Base-by-base conservation (phyloP, 2,113 vertebrate species). In the Theristicus caerulescens region DNA sequence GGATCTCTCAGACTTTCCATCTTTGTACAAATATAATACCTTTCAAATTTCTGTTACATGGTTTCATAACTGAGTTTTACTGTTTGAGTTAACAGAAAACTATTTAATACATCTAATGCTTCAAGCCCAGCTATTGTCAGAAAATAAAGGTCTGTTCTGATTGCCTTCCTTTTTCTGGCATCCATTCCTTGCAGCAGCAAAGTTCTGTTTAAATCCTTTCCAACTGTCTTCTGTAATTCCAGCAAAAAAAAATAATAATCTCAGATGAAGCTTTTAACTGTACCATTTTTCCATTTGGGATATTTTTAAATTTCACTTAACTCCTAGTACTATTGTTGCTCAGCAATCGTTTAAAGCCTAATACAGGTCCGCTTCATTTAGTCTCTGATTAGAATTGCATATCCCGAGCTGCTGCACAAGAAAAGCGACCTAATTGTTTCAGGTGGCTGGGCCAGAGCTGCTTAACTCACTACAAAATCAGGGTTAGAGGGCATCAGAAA, bases 141-240 rank as follows among this genome's bases (percentile, higher is more conserved):
- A 93, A 94, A 95, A 90, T 67, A 94, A 82, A 93, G 40, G n/a
- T 49, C 51, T 90, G 52, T 81, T 93, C 84, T 67, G 47, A 88
- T 59, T 83, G 79, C 67, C 24, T 81, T 80, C 38, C 3, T 1
- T 96, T 62, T 90, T 92, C 71, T 93, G 59, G 69, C 74, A 80
- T 34, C 46, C 29, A 52, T 70, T 86, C 55, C 51, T 86, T 67
- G 51, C 55, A 93, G 82, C 36, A 73, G 17, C 20, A 78, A 70
- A 46, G 47, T 73, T 80, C 42, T 64, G 29, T 70, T 96, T 81
- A 88, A 95, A 74, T 47, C 49, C 51, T 85, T 94, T 91, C 42
- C 46, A 90, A 51, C 64, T 78, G 26, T 46, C 58, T 90, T 73
- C 64, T 5, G 20, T 88, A 90, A 92, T 73, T 86, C 46, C 24